Conservation (phyloP, 2,797 vertebrate genomes). For the Artibeus jamaicensis region DNA sequence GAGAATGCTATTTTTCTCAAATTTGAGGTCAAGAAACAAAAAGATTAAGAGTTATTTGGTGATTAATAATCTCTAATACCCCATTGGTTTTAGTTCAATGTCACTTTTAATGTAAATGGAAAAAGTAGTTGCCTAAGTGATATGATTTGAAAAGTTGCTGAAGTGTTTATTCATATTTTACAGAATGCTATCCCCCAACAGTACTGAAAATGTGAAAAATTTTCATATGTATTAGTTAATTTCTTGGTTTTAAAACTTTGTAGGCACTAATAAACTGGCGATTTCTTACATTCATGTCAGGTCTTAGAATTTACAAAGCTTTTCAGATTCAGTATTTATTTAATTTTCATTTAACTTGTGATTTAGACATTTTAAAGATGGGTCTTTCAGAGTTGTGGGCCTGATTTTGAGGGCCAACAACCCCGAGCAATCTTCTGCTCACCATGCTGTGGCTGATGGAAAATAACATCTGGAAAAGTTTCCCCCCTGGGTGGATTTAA, state of each 20-base stretch:
- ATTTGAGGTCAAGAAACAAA: slow-evolving; percentile 7
- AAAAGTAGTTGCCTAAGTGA: neutral
- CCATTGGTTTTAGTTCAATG: neutral
- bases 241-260: neutral
- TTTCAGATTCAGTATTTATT: neutral
- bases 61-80: neutral
- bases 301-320: neutral
- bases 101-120: neutral
- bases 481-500: slow-evolving; percentile 2
- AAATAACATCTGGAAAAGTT: neutral
- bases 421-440: neutral
- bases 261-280: neutral
- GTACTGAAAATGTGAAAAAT: neutral
- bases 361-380: neutral
- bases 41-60: neutral
- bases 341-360: neutral
- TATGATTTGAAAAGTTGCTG: neutral
- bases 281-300: neutral
- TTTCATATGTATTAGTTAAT: neutral
- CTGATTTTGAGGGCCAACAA: no score
- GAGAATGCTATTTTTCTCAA: neutral
- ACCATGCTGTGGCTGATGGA: neutral
- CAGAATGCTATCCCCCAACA: neutral
- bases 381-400: neutral
- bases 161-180: neutral